Percentiles rank a stretch among this genome's conserved stretches.
Conservation (phyloP, 2,888 invertebrate species). For the Caenorhabditis zanzibari region DNA sequence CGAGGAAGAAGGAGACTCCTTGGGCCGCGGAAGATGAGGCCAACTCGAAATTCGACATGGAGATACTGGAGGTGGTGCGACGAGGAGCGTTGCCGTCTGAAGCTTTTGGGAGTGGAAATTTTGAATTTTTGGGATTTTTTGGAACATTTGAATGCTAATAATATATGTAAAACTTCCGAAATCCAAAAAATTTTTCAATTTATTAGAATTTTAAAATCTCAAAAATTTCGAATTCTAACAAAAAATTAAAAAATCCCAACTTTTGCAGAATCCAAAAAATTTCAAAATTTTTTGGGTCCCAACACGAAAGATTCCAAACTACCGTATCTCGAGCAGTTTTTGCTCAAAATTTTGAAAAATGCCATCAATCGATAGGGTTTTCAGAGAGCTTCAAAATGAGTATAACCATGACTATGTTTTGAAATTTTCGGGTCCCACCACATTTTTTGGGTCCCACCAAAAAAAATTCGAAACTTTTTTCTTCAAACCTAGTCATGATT, state of each 20-base stretch:
- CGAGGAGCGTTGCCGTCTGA: constrained; percentile 62
- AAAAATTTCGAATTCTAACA: background rate
- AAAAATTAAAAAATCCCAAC: background rate
- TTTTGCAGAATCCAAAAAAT: background rate
- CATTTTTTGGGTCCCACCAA: no score
- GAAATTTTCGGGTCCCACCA: no score
- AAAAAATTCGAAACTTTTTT: no score
- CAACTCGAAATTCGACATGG: constrained; percentile 54
- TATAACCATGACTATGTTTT: no score
- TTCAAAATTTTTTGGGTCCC: no score
- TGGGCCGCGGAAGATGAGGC: constrained; percentile 58
- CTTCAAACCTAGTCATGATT: no score
- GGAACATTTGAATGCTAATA: background rate
- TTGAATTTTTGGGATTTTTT: background rate
- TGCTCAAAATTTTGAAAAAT: no score
- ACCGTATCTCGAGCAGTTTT: no score
- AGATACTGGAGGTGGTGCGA: constrained; percentile 51
- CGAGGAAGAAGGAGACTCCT: constrained; percentile 79
- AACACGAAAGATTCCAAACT: no score
- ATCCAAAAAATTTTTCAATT: constrained; percentile 3
- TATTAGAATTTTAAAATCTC: background rate
- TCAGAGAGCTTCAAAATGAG: no score
- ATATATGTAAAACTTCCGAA: background rate
- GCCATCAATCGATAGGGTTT: no score
- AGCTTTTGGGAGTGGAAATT: constrained; percentile 6